A percentile compares a stretch with the other conserved stretches of the same genome.
phyloP scores from a whole-genome alignment of 2,797 vertebrate genomes.

The Micrastur ruficollis region DNA sequence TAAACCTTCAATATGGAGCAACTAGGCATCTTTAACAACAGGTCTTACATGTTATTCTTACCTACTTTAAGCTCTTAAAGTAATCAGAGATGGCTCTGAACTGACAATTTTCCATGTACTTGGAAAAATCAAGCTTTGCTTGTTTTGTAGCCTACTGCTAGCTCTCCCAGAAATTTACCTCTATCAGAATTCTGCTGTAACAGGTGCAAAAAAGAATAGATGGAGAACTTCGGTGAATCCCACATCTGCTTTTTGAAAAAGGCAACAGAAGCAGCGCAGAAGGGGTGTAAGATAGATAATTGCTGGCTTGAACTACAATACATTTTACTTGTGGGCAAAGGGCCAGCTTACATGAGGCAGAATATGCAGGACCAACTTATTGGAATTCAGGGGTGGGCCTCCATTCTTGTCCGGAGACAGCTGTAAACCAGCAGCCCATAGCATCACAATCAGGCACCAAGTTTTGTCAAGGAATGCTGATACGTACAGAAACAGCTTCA shows the following conservation, averaged over 20 bases:
- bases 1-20: background rate
- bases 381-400: conserved; percentile 94
- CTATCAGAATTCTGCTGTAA: conserved; percentile 42
- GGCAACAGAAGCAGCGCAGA: conserved; percentile 84
- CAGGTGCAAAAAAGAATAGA: conserved; percentile 73
- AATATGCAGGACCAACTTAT: conserved; percentile 86
- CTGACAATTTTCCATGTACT: background rate
- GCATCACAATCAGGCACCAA: conserved; percentile 90
- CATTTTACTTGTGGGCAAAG: conserved; percentile 84
- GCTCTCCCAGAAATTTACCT: conserved; percentile 6
- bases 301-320: conserved; percentile 80
- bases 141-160: background rate
- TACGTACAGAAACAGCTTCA: conserved; percentile 82
- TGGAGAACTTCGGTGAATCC: conserved; percentile 81
- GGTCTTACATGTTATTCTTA: background rate
- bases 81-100: background rate
- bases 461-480: conserved; percentile 91
- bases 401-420: conserved; percentile 91
- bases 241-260: conserved; percentile 75
- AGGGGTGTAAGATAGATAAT: conserved; percentile 78
- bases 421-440: conserved; percentile 97
- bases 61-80: background rate
- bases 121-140: conserved; percentile 17
- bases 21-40: background rate
- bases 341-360: conserved; percentile 88